These are phyloP conservation scores for Mechanitis mazaeus DNA, from an alignment of 2,888 invertebrate genomes.

Conservation along the genomic window DNA sequence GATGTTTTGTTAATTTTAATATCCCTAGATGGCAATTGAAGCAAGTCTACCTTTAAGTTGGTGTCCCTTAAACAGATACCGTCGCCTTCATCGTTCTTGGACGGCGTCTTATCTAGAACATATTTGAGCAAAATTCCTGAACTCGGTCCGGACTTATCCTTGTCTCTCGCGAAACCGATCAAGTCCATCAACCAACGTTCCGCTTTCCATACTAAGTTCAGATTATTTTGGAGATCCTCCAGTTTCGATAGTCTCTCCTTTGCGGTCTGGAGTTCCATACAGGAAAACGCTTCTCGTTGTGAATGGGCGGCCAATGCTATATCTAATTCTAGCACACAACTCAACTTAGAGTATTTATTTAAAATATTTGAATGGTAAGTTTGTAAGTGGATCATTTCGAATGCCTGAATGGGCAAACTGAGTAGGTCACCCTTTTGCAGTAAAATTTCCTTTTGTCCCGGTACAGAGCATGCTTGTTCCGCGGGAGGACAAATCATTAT, in stretches of 20 bases:
- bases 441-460: slow-evolving; percentile 89
- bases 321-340: slow-evolving; percentile 95
- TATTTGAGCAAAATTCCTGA: slow-evolving; percentile 71
- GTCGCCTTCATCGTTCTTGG: slow-evolving; percentile 49
- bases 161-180: slow-evolving; percentile 93
- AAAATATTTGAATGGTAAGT: slow-evolving; percentile 95
- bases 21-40: slow-evolving; percentile 83
- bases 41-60: slow-evolving; percentile 64
- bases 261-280: slow-evolving; percentile 89
- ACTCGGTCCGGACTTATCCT: slow-evolving; percentile 61
- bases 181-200: slow-evolving; percentile 98
- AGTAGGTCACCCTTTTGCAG: slow-evolving; percentile 90
- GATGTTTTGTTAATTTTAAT: slow-evolving; percentile 85
- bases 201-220: slow-evolving; percentile 94
- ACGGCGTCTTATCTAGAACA: slow-evolving; percentile 56
- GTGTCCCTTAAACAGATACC: slow-evolving; percentile 68
- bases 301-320: slow-evolving; percentile 93
- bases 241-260: slow-evolving; percentile 89
- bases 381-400: slow-evolving; percentile 95
- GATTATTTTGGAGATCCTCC: slow-evolving; percentile 88
- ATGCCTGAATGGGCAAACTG: slow-evolving; percentile 94
- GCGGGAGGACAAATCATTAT: slow-evolving; percentile 94
- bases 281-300: slow-evolving; percentile 96
- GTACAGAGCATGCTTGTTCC: slow-evolving; percentile 94
- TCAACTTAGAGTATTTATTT: slow-evolving; percentile 92